phyloP scores from a whole-genome alignment of 2,113 vertebrate genomes.

The Chroicocephalus ridibundus region DNA sequence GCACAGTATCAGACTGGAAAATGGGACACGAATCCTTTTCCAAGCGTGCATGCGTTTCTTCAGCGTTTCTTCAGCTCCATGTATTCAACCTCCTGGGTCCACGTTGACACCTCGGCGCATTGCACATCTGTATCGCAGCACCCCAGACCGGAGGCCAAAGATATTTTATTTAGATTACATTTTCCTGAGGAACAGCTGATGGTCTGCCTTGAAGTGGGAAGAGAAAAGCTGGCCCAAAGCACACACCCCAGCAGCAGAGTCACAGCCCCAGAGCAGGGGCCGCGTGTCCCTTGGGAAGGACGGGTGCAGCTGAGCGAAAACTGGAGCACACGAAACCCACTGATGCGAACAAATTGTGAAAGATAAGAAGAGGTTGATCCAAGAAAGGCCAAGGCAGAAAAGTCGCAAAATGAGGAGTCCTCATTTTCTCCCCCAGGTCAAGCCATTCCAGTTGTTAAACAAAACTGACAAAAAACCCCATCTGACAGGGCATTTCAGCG shows the following conservation, averaged over 20 bases:
- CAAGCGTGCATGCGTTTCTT: background rate
- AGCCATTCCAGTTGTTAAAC: background rate
- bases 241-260: background rate
- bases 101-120: rapidly evolving
- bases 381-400: background rate
- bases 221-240: background rate
- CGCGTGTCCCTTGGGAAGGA: background rate
- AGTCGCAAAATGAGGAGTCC: background rate
- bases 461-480: background rate
- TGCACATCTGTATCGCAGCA: background rate
- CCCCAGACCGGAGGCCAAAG: background rate
- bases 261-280: background rate
- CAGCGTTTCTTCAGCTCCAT: background rate
- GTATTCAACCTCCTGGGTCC: background rate
- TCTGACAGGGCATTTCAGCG: background rate
- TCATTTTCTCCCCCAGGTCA: background rate
- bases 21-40: rapidly evolving
- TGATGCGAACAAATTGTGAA: rapidly evolving
- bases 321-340: background rate
- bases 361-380: background rate
- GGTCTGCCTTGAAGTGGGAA: background rate
- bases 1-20: background rate
- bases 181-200: background rate
- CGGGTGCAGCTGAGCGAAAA: background rate
- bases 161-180: background rate